Evolutionary conservation across 2,888 invertebrate species (phyloP).

Genomic region (Polyommatus iphigenia): DNA sequence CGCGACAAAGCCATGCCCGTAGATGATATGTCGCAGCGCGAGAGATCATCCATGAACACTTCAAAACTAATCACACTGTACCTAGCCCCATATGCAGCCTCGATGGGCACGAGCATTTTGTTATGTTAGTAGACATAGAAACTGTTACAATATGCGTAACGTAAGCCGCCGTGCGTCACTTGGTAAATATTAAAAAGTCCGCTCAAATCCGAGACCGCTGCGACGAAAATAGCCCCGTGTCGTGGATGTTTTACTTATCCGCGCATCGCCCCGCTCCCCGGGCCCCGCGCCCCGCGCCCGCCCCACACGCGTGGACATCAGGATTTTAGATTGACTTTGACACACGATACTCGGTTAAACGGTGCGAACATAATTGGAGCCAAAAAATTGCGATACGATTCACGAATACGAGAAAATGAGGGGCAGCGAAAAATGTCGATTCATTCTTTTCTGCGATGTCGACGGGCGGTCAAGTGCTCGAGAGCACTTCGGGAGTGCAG

Average conservation of each 20-base stretch:
- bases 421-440: constrained; percentile 53
- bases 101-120: constrained; percentile 67
- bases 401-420: constrained; percentile 34
- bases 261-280: constrained; percentile 34
- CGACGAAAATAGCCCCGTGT: constrained; percentile 65
- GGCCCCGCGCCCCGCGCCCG: constrained; percentile 40
- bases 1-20: neutral
- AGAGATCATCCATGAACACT: constrained; percentile 54
- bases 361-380: neutral
- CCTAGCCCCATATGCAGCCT: constrained; percentile 74
- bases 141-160: constrained; percentile 60
- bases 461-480: constrained; percentile 70
- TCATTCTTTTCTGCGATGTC: constrained; percentile 53
- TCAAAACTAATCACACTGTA: constrained; percentile 67
- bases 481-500: constrained; percentile 57
- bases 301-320: constrained; percentile 49
- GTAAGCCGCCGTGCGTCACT: constrained; percentile 71
- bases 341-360: constrained; percentile 20
- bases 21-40: constrained; percentile 56
- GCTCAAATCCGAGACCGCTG: constrained; percentile 52
- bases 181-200: constrained; percentile 54
- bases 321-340: constrained; percentile 36
- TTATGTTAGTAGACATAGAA: constrained; percentile 79
- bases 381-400: constrained; percentile 41
- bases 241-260: constrained; percentile 40